Evolutionary conservation across 2,113 vertebrate genomes (phyloP).

Genomic region (Prolemur simus): DNA sequence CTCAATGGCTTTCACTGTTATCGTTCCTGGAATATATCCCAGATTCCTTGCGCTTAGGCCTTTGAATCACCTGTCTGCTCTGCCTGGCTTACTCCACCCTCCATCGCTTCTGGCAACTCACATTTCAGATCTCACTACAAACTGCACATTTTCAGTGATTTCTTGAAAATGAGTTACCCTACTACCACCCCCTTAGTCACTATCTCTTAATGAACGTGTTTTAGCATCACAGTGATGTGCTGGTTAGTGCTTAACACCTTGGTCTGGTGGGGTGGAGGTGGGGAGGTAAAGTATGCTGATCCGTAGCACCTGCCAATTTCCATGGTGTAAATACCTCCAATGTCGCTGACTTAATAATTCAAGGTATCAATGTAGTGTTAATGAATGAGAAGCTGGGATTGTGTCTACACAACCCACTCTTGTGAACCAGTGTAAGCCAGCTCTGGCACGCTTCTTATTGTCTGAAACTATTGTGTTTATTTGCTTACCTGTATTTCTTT

Average conservation of each 20-base stretch:
- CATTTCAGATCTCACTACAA: neutral
- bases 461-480: neutral
- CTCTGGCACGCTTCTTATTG: neutral
- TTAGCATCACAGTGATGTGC: neutral
- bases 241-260: neutral
- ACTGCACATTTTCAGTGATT: neutral
- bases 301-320: neutral
- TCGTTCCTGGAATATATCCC: neutral
- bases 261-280: neutral
- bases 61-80: neutral
- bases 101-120: neutral
- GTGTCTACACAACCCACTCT: neutral
- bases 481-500: neutral
- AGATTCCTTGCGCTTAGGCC: neutral
- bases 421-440: neutral
- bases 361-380: neutral
- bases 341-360: neutral
- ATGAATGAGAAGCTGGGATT: neutral
- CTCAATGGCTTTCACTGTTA: neutral
- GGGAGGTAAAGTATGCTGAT: neutral
- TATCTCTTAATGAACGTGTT: neutral
- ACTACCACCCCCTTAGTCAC: neutral
- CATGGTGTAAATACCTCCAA: neutral
- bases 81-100: neutral
- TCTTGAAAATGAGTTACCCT: neutral